A percentile compares a stretch with the other conserved stretches of the same genome.
Conservation (phyloP, 1,140 invertebrate genomes). For the Pseudomyrmex sp. region DNA sequence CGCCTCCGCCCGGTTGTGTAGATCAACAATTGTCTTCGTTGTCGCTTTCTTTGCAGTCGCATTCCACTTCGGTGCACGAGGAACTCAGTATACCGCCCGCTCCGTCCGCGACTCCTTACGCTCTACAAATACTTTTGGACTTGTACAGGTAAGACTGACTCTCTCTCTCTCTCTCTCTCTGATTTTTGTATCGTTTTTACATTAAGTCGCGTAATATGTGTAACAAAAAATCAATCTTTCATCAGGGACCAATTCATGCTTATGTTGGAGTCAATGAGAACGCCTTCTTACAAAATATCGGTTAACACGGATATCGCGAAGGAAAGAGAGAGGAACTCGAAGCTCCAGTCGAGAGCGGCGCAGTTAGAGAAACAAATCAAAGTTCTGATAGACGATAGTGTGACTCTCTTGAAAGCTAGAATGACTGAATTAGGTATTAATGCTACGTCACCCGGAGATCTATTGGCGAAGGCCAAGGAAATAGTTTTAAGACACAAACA, state of each 20-base stretch:
- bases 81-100: conserved; percentile 92
- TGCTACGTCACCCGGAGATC: conserved; percentile 92
- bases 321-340: conserved; percentile 93
- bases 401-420: conserved; percentile 94
- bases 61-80: conserved; percentile 88
- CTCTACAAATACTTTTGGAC: conserved; percentile 93
- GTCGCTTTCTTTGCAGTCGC: conserved; percentile 86
- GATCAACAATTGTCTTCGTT: conserved; percentile 94
- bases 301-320: conserved; percentile 92
- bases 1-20: conserved; percentile 94
- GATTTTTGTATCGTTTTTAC: too few species aligned
- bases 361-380: conserved; percentile 97
- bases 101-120: conserved; percentile 92
- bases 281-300: conserved; percentile 89
- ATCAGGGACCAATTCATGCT: conserved; percentile 92
- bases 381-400: conserved; percentile 95
- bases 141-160: conserved; percentile 86
- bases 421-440: conserved; percentile 96
- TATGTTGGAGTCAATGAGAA: conserved; percentile 93
- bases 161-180: not conserved
- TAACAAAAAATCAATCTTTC: not conserved
- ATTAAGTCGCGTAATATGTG: not conserved
- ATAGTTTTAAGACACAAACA: conserved; percentile 97
- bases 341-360: conserved; percentile 91
- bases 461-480: conserved; percentile 95